Evolutionary conservation across 1,140 invertebrate species (phyloP).

Genomic region (Glossosoma conforme): DNA sequence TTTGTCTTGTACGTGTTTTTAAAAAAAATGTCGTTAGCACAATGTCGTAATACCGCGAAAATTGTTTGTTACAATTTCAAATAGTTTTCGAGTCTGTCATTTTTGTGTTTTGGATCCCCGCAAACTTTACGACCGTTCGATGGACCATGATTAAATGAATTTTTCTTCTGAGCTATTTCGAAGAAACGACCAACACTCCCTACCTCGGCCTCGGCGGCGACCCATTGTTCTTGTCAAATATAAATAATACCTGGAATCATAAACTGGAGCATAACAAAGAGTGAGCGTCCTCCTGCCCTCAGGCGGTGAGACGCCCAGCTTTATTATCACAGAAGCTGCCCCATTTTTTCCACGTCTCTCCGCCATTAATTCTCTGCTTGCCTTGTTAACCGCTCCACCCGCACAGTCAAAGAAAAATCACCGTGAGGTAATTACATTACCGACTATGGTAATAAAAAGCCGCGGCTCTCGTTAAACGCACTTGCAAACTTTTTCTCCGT

Average conservation of each 20-base stretch:
- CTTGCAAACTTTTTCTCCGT: neutral
- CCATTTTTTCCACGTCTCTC: conserved; percentile 8
- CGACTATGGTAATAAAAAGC: conserved; percentile 11
- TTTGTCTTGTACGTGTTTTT: no score
- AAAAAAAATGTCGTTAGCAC: no score
- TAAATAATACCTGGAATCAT: conserved; percentile 18
- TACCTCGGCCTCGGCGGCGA: neutral
- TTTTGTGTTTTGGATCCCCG: no score
- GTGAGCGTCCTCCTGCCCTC: neutral
- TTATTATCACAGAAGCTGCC: conserved; percentile 7
- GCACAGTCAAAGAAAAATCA: neutral
- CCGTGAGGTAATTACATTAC: neutral
- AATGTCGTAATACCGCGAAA: no score
- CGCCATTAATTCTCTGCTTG: conserved; percentile 11
- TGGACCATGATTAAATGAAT: conserved; percentile 23
- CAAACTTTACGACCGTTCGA: conserved; percentile 18
- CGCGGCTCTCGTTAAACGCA: conserved; percentile 4
- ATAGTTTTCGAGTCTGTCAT: no score
- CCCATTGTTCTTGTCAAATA: conserved; percentile 9
- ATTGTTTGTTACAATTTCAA: no score
- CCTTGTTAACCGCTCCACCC: conserved; percentile 1
- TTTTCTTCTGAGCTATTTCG: conserved; percentile 16
- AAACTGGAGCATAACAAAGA: neutral
- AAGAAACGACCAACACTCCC: neutral
- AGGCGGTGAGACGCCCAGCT: neutral